Evolutionary conservation across 2,888 invertebrate genomes (phyloP).

Genomic region (Leptopilina drosophilae): DNA sequence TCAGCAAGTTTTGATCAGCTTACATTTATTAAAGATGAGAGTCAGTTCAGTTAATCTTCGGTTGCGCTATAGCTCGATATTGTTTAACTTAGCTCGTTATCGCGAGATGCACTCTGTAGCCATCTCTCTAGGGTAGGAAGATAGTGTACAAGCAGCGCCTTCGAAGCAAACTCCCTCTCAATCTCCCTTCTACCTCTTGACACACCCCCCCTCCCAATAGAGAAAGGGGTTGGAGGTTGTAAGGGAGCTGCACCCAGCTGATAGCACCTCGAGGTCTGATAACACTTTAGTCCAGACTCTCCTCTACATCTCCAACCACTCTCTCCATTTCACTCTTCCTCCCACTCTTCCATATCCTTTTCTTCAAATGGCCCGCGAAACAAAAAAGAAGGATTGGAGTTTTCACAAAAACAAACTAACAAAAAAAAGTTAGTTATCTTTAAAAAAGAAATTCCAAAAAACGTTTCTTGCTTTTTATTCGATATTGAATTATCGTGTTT

Average conservation of each 20-base stretch:
- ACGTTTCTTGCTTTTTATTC: background rate
- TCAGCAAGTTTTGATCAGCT: slow-evolving; percentile 52
- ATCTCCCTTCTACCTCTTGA: slow-evolving; percentile 37
- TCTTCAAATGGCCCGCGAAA: slow-evolving; percentile 42
- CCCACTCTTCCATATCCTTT: slow-evolving; percentile 23
- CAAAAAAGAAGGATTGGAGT: slow-evolving; percentile 31
- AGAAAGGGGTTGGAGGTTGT: slow-evolving; percentile 57
- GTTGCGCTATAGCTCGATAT: slow-evolving; percentile 75
- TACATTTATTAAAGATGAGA: slow-evolving; percentile 55
- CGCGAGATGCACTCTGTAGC: slow-evolving; percentile 76
- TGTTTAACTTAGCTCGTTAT: slow-evolving; percentile 77
- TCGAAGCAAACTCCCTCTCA: slow-evolving; percentile 57
- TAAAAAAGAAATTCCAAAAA: slow-evolving; percentile 28
- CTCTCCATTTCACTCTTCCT: slow-evolving; percentile 53
- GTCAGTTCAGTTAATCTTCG: slow-evolving; percentile 71
- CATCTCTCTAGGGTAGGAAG: slow-evolving; percentile 72
- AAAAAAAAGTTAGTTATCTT: slow-evolving; percentile 33
- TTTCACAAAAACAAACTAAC: background rate
- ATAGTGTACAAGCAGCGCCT: slow-evolving; percentile 67
- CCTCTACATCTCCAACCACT: slow-evolving; percentile 40
- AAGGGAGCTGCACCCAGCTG: slow-evolving; percentile 75
- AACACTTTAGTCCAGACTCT: slow-evolving; percentile 74
- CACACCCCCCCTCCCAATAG: background rate
- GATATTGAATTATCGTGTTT: no score
- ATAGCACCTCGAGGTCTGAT: slow-evolving; percentile 74